Evolutionary conservation across 2,113 vertebrate species (phyloP).

Genomic region (Eolophus roseicapilla): DNA sequence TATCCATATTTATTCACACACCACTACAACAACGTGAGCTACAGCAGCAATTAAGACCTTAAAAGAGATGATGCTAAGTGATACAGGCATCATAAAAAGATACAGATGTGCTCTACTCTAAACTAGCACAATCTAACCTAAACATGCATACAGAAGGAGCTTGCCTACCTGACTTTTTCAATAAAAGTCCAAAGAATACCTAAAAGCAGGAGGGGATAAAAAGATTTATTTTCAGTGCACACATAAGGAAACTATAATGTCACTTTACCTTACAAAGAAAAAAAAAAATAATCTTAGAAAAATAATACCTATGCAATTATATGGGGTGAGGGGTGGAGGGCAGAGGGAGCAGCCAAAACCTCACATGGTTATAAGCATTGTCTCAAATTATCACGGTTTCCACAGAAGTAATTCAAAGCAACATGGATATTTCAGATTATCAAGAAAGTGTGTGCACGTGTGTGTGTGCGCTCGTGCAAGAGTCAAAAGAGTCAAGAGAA

Average conservation of each 20-base stretch:
- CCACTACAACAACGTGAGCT: neutral
- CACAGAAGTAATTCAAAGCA: neutral
- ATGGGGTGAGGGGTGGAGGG: neutral
- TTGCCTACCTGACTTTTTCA: constrained; percentile 53
- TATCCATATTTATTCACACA: neutral
- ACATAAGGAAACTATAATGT: neutral
- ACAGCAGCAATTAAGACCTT: constrained; percentile 5
- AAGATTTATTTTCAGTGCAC: constrained; percentile 40
- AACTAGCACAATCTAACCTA: constrained; percentile 43
- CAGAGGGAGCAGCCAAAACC: neutral
- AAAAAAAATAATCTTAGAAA: neutral
- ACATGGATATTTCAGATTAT: neutral
- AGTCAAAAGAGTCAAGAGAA: neutral
- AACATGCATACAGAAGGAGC: constrained; percentile 22
- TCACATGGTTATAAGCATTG: neutral
- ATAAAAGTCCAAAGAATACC: constrained; percentile 52
- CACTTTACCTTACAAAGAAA: neutral
- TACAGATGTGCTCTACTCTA: neutral
- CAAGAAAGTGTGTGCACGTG: neutral
- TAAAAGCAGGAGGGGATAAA: constrained; percentile 61
- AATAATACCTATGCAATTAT: neutral
- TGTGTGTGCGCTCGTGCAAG: neutral
- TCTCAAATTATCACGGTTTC: neutral
- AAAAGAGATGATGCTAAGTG: neutral
- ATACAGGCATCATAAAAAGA: neutral